Conservation (phyloP, 23 tunicate species). For the Diplosoma virens region DNA sequence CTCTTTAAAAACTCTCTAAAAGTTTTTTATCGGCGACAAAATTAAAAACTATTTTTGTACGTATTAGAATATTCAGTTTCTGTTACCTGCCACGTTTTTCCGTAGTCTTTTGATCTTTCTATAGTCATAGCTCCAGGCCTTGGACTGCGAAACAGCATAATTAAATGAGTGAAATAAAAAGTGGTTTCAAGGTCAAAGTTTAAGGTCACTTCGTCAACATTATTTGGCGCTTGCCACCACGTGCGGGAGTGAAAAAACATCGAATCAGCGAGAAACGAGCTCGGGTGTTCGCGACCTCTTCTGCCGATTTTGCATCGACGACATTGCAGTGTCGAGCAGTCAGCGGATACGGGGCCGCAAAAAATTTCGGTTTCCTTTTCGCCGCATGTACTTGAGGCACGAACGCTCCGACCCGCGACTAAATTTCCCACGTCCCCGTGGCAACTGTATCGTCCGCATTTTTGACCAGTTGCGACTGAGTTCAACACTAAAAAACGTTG, state of each 20-base stretch:
- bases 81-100: conserved; percentile 69
- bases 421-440: conserved; percentile 78
- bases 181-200: conserved; percentile 61
- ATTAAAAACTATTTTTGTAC: too few species aligned
- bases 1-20: too few species aligned
- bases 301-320: conserved; percentile 46
- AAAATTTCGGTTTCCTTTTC: conserved; percentile 20
- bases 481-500: neutral
- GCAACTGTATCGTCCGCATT: conserved; percentile 65
- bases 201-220: conserved; percentile 32
- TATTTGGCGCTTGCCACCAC: conserved; percentile 58
- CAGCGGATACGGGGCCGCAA: conserved; percentile 31
- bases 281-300: conserved; percentile 56
- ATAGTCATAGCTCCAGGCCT: conserved; percentile 76
- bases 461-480: conserved; percentile 10
- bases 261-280: conserved; percentile 59
- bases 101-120: conserved; percentile 59
- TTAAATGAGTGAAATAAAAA: conserved; percentile 71
- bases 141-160: conserved; percentile 66
- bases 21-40: too few species aligned
- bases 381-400: conserved; percentile 55
- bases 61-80: too few species aligned
- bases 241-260: conserved; percentile 40
- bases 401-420: conserved; percentile 50
- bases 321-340: conserved; percentile 50